Evolutionary conservation across 2,113 vertebrate species (phyloP), one percentile per base, ranked within the genome.

Genomic region (Furnarius figulus): DNA sequence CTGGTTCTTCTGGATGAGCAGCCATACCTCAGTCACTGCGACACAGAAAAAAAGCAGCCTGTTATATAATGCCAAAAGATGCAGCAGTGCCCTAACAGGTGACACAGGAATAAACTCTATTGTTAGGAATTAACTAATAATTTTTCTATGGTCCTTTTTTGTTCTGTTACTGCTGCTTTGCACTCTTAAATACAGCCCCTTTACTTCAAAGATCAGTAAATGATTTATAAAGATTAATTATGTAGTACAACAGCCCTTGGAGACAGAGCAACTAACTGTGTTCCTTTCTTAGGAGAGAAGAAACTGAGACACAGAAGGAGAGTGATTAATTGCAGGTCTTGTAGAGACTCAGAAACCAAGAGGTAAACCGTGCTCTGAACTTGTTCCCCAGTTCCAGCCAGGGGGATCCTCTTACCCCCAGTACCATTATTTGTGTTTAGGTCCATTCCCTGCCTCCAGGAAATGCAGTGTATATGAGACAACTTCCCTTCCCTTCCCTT

Each of bases 151-250:
- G 37, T 82, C 30, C 61, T 90, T 83, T 92, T 82, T 66, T 13
- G 84, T 71, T 95, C 49, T 78, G 56, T 89, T 91, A 58, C 76
- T 73, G 68, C 37, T 95, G 66, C 86, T 94, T 74, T 85, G 73
- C 81, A 84, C 27, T 78, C 61, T 93, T 95, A 89, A 95, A 89
- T 66, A 85, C 83, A 87, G 53, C 37, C 56, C 27, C 31, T 94
- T 90, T 78, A 86, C 73, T 96, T 84, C 90, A 94, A 87, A 94
- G 90, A 89, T 65, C 62, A 78, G 49, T 95, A 94, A 96, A 96
- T 97, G 40, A 96, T 96, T 97, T 96, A 95, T 93, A 92, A 93
- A 81, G 80, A 94, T 97, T 90, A 97, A 96, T 96, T 95, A 97
- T 96, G 93, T 92, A 96, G 92, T 86, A 92, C 88, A 89, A 90